Conservation (phyloP, 2,888 invertebrate species). For the Drosophila cracens region DNA sequence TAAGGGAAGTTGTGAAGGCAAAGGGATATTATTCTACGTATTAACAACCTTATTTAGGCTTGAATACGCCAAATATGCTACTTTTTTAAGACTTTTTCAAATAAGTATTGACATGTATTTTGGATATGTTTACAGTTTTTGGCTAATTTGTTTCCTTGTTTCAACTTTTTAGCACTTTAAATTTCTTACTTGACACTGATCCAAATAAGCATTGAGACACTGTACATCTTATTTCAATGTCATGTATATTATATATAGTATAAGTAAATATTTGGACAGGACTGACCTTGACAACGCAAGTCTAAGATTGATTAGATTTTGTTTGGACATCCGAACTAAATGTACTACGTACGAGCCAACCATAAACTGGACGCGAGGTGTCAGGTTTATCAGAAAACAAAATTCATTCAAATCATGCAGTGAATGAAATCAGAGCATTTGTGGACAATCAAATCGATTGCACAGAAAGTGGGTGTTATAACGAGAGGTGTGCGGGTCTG, state of each 20-base stretch:
- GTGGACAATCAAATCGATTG: background rate
- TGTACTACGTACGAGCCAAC: background rate
- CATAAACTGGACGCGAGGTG: conserved; percentile 1
- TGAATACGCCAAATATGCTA: too few relatives aligned
- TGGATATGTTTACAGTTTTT: too few relatives aligned
- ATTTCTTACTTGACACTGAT: too few relatives aligned
- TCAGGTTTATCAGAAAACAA: conserved; percentile 33
- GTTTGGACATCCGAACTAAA: conserved; percentile 17
- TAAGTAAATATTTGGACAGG: conserved; percentile 21
- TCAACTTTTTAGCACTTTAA: too few relatives aligned
- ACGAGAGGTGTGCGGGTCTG: background rate
- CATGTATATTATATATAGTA: conserved; percentile 5
- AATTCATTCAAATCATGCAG: conserved; percentile 2
- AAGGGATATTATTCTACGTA: too few relatives aligned
- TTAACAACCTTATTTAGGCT: too few relatives aligned
- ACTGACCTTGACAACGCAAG: conserved; percentile 56
- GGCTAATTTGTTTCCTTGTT: too few relatives aligned
- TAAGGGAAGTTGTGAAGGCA: too few relatives aligned
- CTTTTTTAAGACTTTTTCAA: too few relatives aligned
- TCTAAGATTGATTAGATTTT: conserved; percentile 57
- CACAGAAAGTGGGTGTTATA: background rate
- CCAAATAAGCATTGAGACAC: too few relatives aligned
- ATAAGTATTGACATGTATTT: too few relatives aligned
- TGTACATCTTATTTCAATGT: conserved; percentile 1
- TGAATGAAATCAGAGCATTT: conserved; percentile 13